phyloP scores from a whole-genome alignment of 2,888 invertebrate species.

The Cecidostiba fungosa region DNA sequence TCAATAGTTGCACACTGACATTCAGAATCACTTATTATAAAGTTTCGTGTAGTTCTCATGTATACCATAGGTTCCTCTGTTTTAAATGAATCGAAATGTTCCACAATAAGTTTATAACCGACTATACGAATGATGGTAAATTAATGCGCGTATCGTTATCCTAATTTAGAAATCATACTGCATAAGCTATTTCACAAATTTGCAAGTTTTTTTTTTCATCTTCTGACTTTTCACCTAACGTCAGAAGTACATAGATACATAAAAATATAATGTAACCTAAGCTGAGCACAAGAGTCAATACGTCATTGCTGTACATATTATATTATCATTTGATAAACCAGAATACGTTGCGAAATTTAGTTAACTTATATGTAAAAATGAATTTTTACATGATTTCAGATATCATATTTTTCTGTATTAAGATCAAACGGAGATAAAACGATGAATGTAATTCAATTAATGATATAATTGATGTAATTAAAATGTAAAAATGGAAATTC shows the following conservation, averaged over 20 bases:
- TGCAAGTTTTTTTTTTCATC: slow-evolving; percentile 40
- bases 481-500: slow-evolving; percentile 52
- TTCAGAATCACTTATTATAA: slow-evolving; percentile 37
- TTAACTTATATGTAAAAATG: slow-evolving; percentile 25
- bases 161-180: slow-evolving; percentile 49
- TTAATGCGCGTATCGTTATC: slow-evolving; percentile 43
- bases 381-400: slow-evolving; percentile 38
- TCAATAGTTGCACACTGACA: slow-evolving; percentile 43
- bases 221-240: slow-evolving; percentile 42
- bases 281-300: slow-evolving; percentile 53
- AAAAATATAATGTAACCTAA: slow-evolving; percentile 52
- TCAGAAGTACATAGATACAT: slow-evolving; percentile 41
- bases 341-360: slow-evolving; percentile 30
- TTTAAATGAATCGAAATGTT: slow-evolving; percentile 44
- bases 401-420: slow-evolving; percentile 20
- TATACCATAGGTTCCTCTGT: slow-evolving; percentile 26
- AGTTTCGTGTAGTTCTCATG: slow-evolving; percentile 30
- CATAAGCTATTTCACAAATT: slow-evolving; percentile 46
- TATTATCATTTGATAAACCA: slow-evolving; percentile 27
- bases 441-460: slow-evolving; percentile 27
- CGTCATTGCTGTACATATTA: slow-evolving; percentile 49
- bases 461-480: slow-evolving; percentile 44
- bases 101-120: slow-evolving; percentile 43
- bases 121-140: slow-evolving; percentile 36
- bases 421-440: slow-evolving; percentile 26